These are phyloP conservation scores for Andrena marginata DNA, from an alignment of 2,888 invertebrate species.

Conservation along the genomic window DNA sequence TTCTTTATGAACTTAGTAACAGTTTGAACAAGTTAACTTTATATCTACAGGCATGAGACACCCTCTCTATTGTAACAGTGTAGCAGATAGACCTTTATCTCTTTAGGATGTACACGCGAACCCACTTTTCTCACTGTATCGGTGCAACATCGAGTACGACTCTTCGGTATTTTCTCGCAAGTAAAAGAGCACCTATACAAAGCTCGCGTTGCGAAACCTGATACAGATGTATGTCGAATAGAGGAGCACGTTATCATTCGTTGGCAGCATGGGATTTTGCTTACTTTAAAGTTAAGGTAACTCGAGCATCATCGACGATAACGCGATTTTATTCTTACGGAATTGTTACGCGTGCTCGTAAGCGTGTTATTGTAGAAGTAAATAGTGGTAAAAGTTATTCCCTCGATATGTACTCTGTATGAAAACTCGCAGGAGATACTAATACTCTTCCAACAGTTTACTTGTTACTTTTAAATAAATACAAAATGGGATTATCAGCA, in stretches of 20 bases:
- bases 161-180: conserved; percentile 61
- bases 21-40: background rate
- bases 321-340: conserved; percentile 10
- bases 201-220: conserved; percentile 44
- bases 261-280: conserved; percentile 54
- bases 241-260: conserved; percentile 61
- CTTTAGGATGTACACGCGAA: conserved; percentile 53
- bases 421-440: background rate
- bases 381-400: background rate
- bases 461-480: too few relatives aligned
- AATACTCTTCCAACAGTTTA: too few relatives aligned
- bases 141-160: conserved; percentile 55
- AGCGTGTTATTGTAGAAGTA: background rate
- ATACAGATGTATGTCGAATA: conserved; percentile 46
- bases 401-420: background rate
- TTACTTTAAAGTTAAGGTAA: conserved; percentile 54
- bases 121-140: conserved; percentile 59
- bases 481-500: too few relatives aligned
- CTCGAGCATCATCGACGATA: conserved; percentile 40
- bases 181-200: conserved; percentile 49
- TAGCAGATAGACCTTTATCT: conserved; percentile 64
- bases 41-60: background rate
- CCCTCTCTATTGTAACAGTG: conserved; percentile 22
- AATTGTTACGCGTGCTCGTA: background rate
- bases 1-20: background rate